These are phyloP conservation scores for Cheirogaleus major DNA, from an alignment of 2,797 vertebrate species.

Conservation along the genomic window DNA sequence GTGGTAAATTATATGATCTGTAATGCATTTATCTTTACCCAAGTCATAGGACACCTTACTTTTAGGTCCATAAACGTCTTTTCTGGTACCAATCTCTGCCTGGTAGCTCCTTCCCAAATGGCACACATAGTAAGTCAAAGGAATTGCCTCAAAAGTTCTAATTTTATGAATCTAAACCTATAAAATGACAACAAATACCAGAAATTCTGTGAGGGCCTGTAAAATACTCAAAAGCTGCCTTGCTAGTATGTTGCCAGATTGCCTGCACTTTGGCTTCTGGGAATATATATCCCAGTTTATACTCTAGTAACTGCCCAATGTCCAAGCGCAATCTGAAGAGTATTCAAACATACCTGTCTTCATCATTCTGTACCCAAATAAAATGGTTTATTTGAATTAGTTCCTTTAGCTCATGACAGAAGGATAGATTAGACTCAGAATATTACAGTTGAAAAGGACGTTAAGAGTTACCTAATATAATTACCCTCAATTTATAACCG, in stretches of 20 bases:
- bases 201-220: not conserved
- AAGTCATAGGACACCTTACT: not conserved
- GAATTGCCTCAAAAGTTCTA: not conserved
- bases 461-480: constrained; percentile 4
- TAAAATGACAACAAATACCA: not conserved
- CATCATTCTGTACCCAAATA: constrained; percentile 40
- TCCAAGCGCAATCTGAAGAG: constrained; percentile 12
- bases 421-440: constrained; percentile 23
- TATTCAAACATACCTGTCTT: not conserved
- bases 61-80: not conserved
- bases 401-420: constrained; percentile 24
- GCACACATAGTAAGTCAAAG: not conserved
- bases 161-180: not conserved
- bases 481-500: not conserved
- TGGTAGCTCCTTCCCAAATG: not conserved
- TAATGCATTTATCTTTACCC: not conserved
- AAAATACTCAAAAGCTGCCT: not conserved
- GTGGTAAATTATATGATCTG: not conserved
- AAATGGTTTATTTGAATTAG: constrained; percentile 39
- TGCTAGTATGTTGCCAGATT: not conserved
- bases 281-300: not conserved
- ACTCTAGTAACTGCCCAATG: not conserved
- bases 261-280: not conserved
- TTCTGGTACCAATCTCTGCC: not conserved
- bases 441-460: not conserved